Percentiles rank a stretch among this genome's conserved stretches.
Evolutionary conservation across 2,888 invertebrate genomes (phyloP).

Genomic region (Ectemnius lituratus): DNA sequence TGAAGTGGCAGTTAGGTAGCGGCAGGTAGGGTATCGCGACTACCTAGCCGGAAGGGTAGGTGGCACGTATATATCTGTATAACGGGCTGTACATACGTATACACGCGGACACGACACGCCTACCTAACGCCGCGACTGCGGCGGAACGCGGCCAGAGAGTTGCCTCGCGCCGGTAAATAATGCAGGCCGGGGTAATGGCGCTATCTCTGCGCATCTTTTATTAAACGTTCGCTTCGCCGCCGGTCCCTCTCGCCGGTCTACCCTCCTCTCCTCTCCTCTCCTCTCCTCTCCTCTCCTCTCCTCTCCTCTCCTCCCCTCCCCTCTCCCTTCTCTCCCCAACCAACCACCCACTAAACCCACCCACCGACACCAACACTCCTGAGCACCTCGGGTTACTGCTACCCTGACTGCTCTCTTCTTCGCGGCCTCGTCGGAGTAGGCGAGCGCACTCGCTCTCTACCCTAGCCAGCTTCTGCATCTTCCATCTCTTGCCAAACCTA

Average conservation of each 20-base stretch:
- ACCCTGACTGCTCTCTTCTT: constrained; percentile 66
- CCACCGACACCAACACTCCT: constrained; percentile 30
- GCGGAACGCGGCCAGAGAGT: constrained; percentile 74
- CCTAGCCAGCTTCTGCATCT: not conserved
- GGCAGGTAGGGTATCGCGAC: not conserved
- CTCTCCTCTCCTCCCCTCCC: constrained; percentile 28
- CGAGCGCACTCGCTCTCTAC: constrained; percentile 17
- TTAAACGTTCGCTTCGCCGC: constrained; percentile 75
- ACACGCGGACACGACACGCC: constrained; percentile 66
- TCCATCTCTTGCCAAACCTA: not conserved
- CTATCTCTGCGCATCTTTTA: constrained; percentile 78
- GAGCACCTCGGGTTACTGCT: constrained; percentile 47
- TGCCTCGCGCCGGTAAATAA: constrained; percentile 76
- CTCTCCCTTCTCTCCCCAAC: no score
- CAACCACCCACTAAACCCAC: constrained; percentile 33
- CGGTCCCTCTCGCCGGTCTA: constrained; percentile 51
- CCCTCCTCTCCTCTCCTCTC: constrained; percentile 30
- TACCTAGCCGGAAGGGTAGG: not conserved
- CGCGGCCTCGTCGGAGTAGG: constrained; percentile 26
- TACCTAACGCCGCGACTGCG: constrained; percentile 74
- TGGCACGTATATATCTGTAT: constrained; percentile 3
- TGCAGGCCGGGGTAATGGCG: constrained; percentile 78
- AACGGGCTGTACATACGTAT: not conserved
- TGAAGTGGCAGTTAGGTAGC: constrained; percentile 26
- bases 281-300: constrained; percentile 34